Evolutionary conservation across 2,888 invertebrate species (phyloP), one percentile per base, ranked within the genome.

Genomic region (Chloroclystis v-ata): DNA sequence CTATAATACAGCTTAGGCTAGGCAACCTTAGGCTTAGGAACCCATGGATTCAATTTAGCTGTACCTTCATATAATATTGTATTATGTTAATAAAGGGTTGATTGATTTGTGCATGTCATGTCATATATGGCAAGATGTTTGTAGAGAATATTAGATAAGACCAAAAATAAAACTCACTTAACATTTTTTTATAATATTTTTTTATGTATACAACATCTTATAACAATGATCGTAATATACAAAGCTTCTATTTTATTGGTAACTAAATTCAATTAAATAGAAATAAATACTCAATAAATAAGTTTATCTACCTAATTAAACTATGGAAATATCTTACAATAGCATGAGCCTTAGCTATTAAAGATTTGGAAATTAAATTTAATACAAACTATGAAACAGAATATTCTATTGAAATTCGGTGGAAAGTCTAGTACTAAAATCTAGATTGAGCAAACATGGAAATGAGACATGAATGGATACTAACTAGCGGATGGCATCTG

Each of bases 401-500:
- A 28, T 25, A 16, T 24, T 9, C 26, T 12, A 20, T 10, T 13
- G 32, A 43, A 46, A 39, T 13, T 56, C 45, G 47, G 47, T 51
- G 49, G 56, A 51, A 28, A 37, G 40, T 47, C 42, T 32, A 13
- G 29, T 13, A 51, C 40, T 52, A 55, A 47, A 11, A 49, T 45
- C 40, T 29, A 55, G 16, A 6, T 55, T 55, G 41, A 52, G 51
- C 47, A 51, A 13, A 44, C 47, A 49, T 58, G 37, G 46, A 47
- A 60, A 61, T 57, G 46, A 47, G 59, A 61, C 56, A 59, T 49
- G 56, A 54, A 60, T 52, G 52, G 57, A 61, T 53, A 61, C 64
- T 73, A 69, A 65, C 66, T 66, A 73, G 62, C 62, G 63, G 73
- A 81, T 81, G 80, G 81, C 80, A 77, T 76, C 81, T 77, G 76